Base-by-base conservation (phyloP, 2,113 vertebrate species). In the Forbesichthys agassizii region DNA sequence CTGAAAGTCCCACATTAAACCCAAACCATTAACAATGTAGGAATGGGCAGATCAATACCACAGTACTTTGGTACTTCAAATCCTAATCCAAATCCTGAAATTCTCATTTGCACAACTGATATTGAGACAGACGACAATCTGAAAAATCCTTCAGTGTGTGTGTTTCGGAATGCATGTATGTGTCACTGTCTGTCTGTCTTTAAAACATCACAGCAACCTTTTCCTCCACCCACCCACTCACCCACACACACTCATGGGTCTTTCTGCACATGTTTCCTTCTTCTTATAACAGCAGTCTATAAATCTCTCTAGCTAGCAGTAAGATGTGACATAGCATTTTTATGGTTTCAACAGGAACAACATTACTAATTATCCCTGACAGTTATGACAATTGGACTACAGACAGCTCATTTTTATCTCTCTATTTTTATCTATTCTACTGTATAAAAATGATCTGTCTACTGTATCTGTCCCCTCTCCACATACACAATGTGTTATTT, bases 291-390 rank as follows among this genome's bases (percentile, higher is more conserved):
- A 12, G 49, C 13, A 11, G 10, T 13, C 49, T 51, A 11, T 54
- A n/a, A 13, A 16, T n/a, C n/a, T 16, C 52, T 7, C 13, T 52
- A 1, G 70, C 80, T 66, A 78, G 57, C 16, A 66, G 79, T 16
- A 14, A 74, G 74, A 76, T 81, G 74, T 75, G 72, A 85, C 77
- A 73, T 71, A 78, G 63, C 16, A 74, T 77, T 47, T 76, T 79
- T 73, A 84, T 83, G 86, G 79, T 73, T 81, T 88, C 86, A 75
- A 78, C 72, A 68, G 74, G 62, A 79, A 74, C 81, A 82, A 74
- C 84, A 73, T 79, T 72, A 72, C 80, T 86, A 84, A 84, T 88
- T 83, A 84, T 82, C 80, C 75, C 80, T 47, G 86, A 84, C 82
- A 80, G 51, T 80, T 74, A 68, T 75, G 54, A 48, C 27, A 27